Evolutionary conservation across 2,888 invertebrate species (phyloP).

Genomic region (Epistrophella euchroma): DNA sequence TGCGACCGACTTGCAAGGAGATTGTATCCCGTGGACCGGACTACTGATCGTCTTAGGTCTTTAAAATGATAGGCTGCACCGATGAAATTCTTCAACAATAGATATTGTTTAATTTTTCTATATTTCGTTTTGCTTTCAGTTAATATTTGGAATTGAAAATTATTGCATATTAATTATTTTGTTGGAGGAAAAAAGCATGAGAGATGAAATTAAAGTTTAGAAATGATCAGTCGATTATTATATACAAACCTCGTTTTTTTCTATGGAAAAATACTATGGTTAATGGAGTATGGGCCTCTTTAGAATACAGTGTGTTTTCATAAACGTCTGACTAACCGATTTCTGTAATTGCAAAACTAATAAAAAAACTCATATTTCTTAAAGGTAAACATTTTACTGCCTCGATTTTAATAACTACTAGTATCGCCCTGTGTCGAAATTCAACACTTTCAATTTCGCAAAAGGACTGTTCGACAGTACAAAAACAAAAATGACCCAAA

Average conservation of each 20-base stretch:
- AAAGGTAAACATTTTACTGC: too few species aligned
- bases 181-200: neutral
- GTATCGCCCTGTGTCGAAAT: too few species aligned
- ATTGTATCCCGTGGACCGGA: constrained; percentile 98
- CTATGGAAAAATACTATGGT: too few species aligned
- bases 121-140: constrained; percentile 9
- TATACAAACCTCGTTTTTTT: neutral
- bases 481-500: too few species aligned
- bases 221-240: constrained; percentile 28
- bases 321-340: too few species aligned
- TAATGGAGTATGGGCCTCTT: too few species aligned
- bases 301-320: too few species aligned
- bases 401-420: too few species aligned
- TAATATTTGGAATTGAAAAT: neutral
- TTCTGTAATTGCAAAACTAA: too few species aligned
- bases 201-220: constrained; percentile 32
- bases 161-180: constrained; percentile 14
- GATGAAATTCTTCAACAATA: constrained; percentile 39
- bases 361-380: too few species aligned
- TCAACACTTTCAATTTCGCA: too few species aligned
- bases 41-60: constrained; percentile 84
- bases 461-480: too few species aligned
- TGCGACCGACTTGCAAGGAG: constrained; percentile 99
- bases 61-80: neutral
- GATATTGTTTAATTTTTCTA: constrained; percentile 26